These are phyloP conservation scores for Bombus terrestris DNA, from an alignment of 1,140 invertebrate genomes.

Conservation along the genomic window DNA sequence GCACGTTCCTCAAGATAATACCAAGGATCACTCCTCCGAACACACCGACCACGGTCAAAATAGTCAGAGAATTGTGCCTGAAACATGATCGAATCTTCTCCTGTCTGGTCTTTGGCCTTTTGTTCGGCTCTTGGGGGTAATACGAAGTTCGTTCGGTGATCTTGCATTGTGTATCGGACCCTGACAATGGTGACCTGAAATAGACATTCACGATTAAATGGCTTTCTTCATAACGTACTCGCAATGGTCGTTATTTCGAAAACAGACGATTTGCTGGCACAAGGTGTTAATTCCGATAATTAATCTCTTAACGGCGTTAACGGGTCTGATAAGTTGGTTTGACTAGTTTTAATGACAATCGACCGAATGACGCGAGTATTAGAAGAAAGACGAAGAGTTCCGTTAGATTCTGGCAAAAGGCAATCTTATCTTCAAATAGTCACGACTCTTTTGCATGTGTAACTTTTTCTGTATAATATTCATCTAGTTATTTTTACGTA, in stretches of 20 bases:
- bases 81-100: slow-evolving; percentile 83
- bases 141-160: slow-evolving; percentile 75
- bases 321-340: slow-evolving; percentile 1
- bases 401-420: neutral
- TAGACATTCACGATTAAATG: neutral
- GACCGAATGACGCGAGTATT: neutral
- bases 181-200: slow-evolving; percentile 79
- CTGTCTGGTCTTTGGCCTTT: slow-evolving; percentile 69
- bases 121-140: slow-evolving; percentile 77
- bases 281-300: slow-evolving; percentile 18
- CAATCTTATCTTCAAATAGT: neutral
- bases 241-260: neutral
- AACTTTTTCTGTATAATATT: neutral
- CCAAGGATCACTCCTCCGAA: slow-evolving; percentile 91
- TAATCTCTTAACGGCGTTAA: slow-evolving; percentile 35
- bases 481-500: neutral
- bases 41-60: slow-evolving; percentile 93
- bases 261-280: neutral
- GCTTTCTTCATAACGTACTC: neutral
- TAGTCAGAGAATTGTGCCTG: slow-evolving; percentile 90
- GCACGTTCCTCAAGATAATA: slow-evolving; percentile 86
- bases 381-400: neutral
- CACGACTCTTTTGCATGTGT: neutral
- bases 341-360: neutral
- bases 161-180: slow-evolving; percentile 71